Conservation (phyloP, 2,797 vertebrate species). For the Hoplostethus atlanticus region DNA sequence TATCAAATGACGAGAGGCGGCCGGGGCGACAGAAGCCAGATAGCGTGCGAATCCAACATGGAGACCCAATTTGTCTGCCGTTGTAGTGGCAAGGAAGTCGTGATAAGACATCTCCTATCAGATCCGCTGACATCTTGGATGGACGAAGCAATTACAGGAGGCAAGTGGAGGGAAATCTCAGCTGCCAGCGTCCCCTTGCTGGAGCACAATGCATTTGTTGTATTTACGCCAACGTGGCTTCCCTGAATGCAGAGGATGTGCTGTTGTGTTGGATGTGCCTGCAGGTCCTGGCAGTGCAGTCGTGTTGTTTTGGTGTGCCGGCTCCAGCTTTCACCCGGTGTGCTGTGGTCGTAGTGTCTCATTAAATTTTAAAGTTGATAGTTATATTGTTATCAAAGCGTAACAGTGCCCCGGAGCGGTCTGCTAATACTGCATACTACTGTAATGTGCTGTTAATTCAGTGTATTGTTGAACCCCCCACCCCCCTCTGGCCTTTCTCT, state of each 20-base stretch:
- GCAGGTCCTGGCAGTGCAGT: conserved; percentile 54
- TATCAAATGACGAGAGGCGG: conserved; percentile 59
- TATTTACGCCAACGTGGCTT: conserved; percentile 53
- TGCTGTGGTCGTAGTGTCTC: conserved; percentile 47
- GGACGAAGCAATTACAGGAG: conserved; percentile 80
- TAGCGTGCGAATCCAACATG: conserved; percentile 45
- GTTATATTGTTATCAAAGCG: conserved; percentile 72
- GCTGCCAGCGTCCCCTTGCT: conserved; percentile 44
- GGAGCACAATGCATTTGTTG: conserved; percentile 61
- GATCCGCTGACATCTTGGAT: conserved; percentile 71
- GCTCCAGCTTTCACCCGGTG: conserved; percentile 24
- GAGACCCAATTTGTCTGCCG: conserved; percentile 77
- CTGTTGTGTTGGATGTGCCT: conserved; percentile 34
- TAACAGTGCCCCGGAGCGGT: conserved; percentile 48
- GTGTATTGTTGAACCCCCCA: conserved; percentile 2
- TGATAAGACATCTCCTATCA: conserved; percentile 77
- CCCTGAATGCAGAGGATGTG: conserved; percentile 32
- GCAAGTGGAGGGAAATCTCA: conserved; percentile 66
- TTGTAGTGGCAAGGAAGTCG: conserved; percentile 52
- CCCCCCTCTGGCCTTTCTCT: conserved; percentile 30
- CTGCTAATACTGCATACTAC: conserved; percentile 49
- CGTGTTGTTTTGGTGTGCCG: conserved; percentile 33
- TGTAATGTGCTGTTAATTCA: conserved; percentile 62
- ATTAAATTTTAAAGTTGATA: conserved; percentile 75
- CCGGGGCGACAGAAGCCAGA: conserved; percentile 60